These are phyloP conservation scores for Sula dactylatra DNA, from an alignment of 2,113 vertebrate species.

Conservation along the genomic window DNA sequence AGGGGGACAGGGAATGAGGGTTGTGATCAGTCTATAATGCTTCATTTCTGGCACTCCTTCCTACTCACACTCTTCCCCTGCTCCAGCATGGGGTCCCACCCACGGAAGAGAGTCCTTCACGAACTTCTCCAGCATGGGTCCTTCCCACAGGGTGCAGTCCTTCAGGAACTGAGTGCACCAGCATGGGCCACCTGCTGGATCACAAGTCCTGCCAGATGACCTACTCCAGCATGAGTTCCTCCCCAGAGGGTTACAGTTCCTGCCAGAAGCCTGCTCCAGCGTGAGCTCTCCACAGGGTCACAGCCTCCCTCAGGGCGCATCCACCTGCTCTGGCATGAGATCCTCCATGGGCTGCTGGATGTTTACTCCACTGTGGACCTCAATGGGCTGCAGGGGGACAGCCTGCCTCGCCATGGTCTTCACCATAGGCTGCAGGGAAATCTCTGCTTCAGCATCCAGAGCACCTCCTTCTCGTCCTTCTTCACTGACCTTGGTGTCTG, in stretches of 20 bases:
- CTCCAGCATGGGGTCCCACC: not conserved
- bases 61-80: not conserved
- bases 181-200: fast-evolving
- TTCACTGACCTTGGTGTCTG: not conserved
- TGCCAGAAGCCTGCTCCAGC: not conserved
- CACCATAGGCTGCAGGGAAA: not conserved
- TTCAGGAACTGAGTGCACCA: not conserved
- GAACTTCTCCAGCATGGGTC: fast-evolving
- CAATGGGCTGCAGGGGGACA: not conserved
- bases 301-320: not conserved
- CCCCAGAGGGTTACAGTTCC: fast-evolving
- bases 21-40: fast-evolving
- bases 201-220: too few relatives aligned
- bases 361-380: not conserved
- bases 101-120: fast-evolving
- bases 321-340: not conserved
- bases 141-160: not conserved
- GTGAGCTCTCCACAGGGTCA: fast-evolving
- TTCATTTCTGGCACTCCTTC: not conserved
- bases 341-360: not conserved
- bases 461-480: not conserved
- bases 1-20: fast-evolving
- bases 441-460: fast-evolving
- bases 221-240: not conserved
- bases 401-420: not conserved